Conservation (phyloP, 2,113 vertebrate species). For the Phoxinus phoxinus region DNA sequence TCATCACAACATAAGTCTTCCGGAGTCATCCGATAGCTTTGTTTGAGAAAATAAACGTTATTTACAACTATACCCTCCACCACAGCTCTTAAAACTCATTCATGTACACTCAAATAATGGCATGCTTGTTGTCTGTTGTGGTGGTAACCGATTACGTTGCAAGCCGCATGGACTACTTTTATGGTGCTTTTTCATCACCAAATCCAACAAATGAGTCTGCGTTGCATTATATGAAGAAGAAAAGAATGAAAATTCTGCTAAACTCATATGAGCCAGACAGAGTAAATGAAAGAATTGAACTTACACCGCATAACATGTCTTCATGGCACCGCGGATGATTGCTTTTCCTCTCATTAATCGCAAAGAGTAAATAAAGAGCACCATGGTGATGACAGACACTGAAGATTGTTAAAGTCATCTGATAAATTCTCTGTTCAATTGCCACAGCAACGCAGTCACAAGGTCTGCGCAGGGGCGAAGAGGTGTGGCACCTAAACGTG, state of each 20-base stretch:
- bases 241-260: not conserved
- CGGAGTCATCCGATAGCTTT: not conserved
- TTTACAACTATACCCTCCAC: not conserved
- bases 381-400: not conserved
- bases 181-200: not conserved
- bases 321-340: not conserved
- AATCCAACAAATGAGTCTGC: not conserved
- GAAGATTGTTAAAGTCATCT: not conserved
- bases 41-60: not conserved
- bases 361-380: not conserved
- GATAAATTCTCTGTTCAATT: slow-evolving; percentile 6
- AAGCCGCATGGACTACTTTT: not conserved
- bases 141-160: not conserved
- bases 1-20: not conserved
- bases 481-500: not conserved
- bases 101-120: not conserved
- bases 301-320: not conserved
- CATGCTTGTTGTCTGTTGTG: not conserved
- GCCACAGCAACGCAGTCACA: slow-evolving; percentile 13
- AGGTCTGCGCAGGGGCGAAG: not conserved
- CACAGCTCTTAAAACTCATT: not conserved
- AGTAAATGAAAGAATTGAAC: not conserved
- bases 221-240: not conserved
- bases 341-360: not conserved
- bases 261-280: not conserved